These are phyloP conservation scores for Diceros bicornis DNA, from an alignment of 2,797 vertebrate genomes.

Conservation along the genomic window DNA sequence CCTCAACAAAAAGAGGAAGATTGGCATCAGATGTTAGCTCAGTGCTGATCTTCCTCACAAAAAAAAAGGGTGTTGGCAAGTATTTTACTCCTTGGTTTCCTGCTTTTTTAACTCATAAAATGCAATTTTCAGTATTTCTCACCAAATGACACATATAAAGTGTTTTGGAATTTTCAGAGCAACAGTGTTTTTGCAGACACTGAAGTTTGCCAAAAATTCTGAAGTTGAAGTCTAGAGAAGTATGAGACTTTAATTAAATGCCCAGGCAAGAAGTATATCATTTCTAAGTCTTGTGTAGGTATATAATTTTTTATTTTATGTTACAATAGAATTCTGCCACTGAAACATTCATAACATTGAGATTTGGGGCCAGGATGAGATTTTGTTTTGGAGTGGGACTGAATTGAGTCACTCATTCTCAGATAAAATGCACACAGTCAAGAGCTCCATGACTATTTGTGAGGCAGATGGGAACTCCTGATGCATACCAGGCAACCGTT, in stretches of 20 bases:
- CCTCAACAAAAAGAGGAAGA: too few relatives aligned
- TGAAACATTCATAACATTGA: constrained; percentile 28
- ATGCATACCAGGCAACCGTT: constrained; percentile 85
- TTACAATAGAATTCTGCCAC: background rate
- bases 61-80: background rate
- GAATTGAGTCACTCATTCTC: background rate
- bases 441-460: constrained; percentile 72
- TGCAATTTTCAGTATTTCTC: constrained; percentile 14
- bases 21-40: too few relatives aligned
- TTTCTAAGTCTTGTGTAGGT: background rate
- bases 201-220: constrained; percentile 26
- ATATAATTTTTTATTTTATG: background rate
- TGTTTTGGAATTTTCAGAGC: constrained; percentile 23
- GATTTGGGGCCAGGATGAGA: background rate
- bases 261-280: background rate
- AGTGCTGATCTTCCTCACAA: too few relatives aligned
- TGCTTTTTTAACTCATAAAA: background rate
- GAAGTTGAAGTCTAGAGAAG: background rate
- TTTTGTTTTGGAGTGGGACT: constrained; percentile 36
- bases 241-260: constrained; percentile 51
- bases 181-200: background rate
- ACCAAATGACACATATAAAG: constrained; percentile 23
- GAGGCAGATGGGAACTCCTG: constrained; percentile 87
- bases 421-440: constrained; percentile 73
- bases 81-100: background rate